These are phyloP conservation scores for Lepidurus apus DNA, from an alignment of 1,140 invertebrate species.

Conservation along the genomic window DNA sequence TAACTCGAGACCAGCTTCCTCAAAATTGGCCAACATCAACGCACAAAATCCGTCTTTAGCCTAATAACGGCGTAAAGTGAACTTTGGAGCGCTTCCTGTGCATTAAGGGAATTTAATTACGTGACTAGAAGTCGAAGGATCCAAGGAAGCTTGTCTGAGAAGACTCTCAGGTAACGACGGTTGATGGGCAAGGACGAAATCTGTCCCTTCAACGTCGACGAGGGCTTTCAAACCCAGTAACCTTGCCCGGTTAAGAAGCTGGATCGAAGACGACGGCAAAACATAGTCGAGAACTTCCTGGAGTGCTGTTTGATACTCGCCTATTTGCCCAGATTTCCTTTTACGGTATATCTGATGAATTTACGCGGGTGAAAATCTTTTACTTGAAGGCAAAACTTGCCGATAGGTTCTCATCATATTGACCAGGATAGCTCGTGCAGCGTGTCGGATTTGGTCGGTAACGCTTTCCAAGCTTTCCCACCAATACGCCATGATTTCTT, in stretches of 20 bases:
- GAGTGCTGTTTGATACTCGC: not conserved
- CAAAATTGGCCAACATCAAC: not conserved
- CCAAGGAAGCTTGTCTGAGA: not conserved
- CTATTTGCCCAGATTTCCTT: not conserved
- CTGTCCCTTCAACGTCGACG: not conserved
- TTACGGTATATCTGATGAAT: not conserved
- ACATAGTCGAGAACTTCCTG: not conserved
- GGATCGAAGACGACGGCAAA: not conserved
- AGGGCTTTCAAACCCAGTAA: not conserved
- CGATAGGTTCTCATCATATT: not conserved
- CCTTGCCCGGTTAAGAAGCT: not conserved
- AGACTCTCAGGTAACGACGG: not conserved
- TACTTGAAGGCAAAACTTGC: not conserved
- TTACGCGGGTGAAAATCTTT: not conserved
- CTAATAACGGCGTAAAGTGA: not conserved
- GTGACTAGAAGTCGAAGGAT: not conserved
- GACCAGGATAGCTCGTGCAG: slow-evolving; percentile 6
- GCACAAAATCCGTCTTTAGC: not conserved
- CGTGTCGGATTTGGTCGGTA: not conserved
- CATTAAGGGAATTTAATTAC: not conserved
- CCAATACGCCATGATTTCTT: not conserved
- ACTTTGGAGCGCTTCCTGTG: not conserved
- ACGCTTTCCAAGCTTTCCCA: slow-evolving; percentile 12
- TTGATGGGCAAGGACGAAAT: not conserved
- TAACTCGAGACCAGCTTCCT: not conserved